Evolutionary conservation across 2,113 vertebrate species (phyloP).

Genomic region (Zapornia atra): DNA sequence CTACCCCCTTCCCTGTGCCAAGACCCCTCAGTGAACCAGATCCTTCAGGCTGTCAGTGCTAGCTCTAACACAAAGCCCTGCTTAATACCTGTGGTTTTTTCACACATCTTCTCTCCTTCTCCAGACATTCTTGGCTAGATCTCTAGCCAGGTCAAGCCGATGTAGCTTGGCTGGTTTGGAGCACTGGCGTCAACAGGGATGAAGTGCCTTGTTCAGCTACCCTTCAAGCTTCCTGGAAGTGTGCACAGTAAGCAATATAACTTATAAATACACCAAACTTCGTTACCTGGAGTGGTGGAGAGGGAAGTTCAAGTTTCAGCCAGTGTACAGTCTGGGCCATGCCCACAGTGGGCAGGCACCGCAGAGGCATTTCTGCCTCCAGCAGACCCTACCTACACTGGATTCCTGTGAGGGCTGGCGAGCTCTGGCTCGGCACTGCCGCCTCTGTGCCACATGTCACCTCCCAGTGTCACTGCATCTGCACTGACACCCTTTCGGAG

Average conservation of each 20-base stretch:
- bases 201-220: neutral
- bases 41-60: neutral
- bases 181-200: neutral
- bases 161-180: neutral
- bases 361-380: neutral
- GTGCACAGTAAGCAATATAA: neutral
- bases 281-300: neutral
- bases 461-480: neutral
- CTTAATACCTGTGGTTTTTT: neutral
- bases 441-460: neutral
- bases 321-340: neutral
- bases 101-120: neutral
- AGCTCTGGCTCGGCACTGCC: fast-evolving
- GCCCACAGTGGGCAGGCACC: fast-evolving
- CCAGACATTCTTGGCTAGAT: neutral
- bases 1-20: neutral
- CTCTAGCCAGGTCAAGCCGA: neutral
- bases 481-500: neutral
- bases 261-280: neutral
- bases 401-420: fast-evolving
- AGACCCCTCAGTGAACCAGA: neutral
- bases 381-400: neutral
- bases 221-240: neutral
- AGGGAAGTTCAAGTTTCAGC: neutral
- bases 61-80: neutral